Percentiles rank a stretch among this genome's conserved stretches.
These are phyloP conservation scores for Tetragonula carbonaria DNA, from an alignment of 2,888 invertebrate genomes.

Conservation along the genomic window DNA sequence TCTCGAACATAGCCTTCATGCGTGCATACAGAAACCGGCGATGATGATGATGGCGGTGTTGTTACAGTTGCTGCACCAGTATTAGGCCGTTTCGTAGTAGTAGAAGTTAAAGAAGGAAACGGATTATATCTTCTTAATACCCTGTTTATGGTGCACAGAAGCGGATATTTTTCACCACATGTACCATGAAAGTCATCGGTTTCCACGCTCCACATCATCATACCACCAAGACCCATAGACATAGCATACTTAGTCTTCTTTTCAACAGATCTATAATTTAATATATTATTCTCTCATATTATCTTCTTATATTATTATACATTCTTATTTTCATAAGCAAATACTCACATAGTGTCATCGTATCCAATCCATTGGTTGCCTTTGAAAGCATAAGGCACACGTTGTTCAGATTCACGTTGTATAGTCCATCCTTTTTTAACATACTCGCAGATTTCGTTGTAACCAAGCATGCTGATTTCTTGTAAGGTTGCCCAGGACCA, in stretches of 20 bases:
- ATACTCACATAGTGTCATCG: constrained; percentile 75
- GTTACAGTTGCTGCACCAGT: neutral
- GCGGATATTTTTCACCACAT: constrained; percentile 87
- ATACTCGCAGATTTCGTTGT: constrained; percentile 86
- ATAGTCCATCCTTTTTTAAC: constrained; percentile 75
- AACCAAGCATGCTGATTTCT: constrained; percentile 89
- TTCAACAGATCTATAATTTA: constrained; percentile 81
- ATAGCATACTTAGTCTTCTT: constrained; percentile 80
- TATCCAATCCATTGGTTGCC: constrained; percentile 78
- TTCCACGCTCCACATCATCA: constrained; percentile 93
- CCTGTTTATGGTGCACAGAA: constrained; percentile 86
- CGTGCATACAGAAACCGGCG: neutral
- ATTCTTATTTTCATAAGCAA: neutral
- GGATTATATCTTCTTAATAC: constrained; percentile 65
- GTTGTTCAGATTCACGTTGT: constrained; percentile 80
- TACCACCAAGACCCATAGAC: constrained; percentile 85
- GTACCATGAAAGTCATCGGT: constrained; percentile 90
- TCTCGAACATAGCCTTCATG: constrained; percentile 83
- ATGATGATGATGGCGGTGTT: neutral
- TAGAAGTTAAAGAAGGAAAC: too few species aligned
- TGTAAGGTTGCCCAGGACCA: constrained; percentile 87
- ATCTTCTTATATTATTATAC: neutral
- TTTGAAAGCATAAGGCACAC: constrained; percentile 83
- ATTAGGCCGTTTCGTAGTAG: too few species aligned
- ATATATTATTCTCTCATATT: neutral